phyloP scores from a whole-genome alignment of 2,888 invertebrate species.

The Campopleginae sp. region DNA sequence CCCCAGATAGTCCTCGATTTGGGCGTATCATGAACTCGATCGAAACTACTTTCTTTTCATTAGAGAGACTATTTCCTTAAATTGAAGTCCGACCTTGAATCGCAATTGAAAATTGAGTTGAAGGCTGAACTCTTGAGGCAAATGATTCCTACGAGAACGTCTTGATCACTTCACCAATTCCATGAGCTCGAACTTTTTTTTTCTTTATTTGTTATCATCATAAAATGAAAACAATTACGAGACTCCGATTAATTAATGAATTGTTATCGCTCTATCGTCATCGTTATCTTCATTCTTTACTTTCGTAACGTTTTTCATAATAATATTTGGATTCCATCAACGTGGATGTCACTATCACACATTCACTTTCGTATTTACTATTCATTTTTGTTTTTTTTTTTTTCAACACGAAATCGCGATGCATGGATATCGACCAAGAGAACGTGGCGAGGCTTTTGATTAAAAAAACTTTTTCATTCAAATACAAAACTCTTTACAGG shows the following conservation, averaged over 20 bases:
- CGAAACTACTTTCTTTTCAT: slow-evolving; percentile 3
- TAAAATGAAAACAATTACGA: neutral
- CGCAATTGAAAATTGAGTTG: neutral
- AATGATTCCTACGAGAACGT: neutral
- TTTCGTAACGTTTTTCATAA: no score
- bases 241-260: no score
- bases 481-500: no score
- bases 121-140: neutral
- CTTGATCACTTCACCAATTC: neutral
- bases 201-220: neutral
- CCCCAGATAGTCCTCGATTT: slow-evolving; percentile 34
- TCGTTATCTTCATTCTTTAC: no score
- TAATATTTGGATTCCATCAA: no score
- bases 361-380: no score
- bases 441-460: neutral
- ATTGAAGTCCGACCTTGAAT: neutral
- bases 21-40: slow-evolving; percentile 38
- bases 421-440: neutral
- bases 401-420: neutral
- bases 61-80: neutral
- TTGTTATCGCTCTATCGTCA: no score
- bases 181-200: neutral
- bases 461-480: neutral
- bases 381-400: neutral
- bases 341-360: no score